Base-by-base conservation (phyloP, 2,113 vertebrate genomes). In the Tenebrosternarchus preto region DNA sequence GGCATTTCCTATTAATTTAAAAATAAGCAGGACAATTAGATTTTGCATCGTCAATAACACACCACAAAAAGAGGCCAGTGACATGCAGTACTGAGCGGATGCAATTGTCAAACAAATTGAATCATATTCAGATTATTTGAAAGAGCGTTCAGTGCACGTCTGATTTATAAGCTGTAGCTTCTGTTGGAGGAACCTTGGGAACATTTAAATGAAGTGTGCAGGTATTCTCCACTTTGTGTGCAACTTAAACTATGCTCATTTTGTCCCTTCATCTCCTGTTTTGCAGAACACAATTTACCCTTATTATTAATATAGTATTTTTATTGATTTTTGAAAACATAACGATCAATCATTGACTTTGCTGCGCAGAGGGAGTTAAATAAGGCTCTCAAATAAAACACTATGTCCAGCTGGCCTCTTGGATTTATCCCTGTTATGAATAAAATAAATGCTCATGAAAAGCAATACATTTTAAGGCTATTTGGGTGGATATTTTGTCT, bases 31-130 rank as follows among this genome's bases (percentile, higher is more conserved):
- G 76, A 88, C 82, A 90, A 89, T 89, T 83, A 80, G 81, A 85
- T 46, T 66, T 53, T 69, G 61, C 53, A 84, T 63, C 43, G 57
- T 15, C 77, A 80, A 84, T 70, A 25, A 74, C 63, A 57, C 12
- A n/a, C 31, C 56, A 60, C 27, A 61, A 12, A 66, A 17, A 19
- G 29, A 76, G 74, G 8, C 56, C 64, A 50, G 15, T 50, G 43
- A 50, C 61, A 24, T 88, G 90, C 91, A 88, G 43, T 59, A 36
- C 55, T 92, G 89, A 92, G 88, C 91, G 92, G 93, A 90, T 92
- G 88, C 89, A 92, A 88, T 46, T 74, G 82, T 59, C 73, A 59
- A 84, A 88, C 60, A 86, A 70, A 80, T 74, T 56, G 61, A 59
- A 56, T 73, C 31, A 57, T 67, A 80, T 29, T 80, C 17, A 80